Evolutionary conservation across 2,888 invertebrate genomes (phyloP).

Genomic region (Doris montereyensis): DNA sequence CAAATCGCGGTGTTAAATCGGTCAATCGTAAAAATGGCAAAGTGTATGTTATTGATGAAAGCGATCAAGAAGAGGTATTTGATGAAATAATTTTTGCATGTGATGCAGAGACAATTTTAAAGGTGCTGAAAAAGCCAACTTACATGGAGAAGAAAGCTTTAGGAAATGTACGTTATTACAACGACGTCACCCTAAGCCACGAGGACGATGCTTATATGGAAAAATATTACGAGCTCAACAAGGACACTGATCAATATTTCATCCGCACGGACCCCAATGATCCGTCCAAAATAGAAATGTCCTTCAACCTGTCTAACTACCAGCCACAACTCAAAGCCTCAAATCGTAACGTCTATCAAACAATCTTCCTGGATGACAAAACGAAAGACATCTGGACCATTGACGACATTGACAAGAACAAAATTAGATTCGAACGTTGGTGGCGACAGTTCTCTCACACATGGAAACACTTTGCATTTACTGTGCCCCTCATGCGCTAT

Average conservation of each 20-base stretch:
- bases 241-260: constrained; percentile 58
- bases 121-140: constrained; percentile 52
- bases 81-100: constrained; percentile 62
- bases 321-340: constrained; percentile 57
- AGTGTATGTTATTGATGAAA: constrained; percentile 52
- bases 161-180: constrained; percentile 60
- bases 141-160: constrained; percentile 55
- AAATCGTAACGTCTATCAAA: constrained; percentile 58
- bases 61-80: constrained; percentile 50
- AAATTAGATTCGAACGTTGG: constrained; percentile 55
- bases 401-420: constrained; percentile 52
- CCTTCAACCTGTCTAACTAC: constrained; percentile 62
- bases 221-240: constrained; percentile 57
- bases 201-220: constrained; percentile 62
- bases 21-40: constrained; percentile 46
- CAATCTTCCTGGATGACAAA: constrained; percentile 59
- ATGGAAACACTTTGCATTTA: constrained; percentile 63
- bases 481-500: constrained; percentile 59
- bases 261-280: constrained; percentile 55
- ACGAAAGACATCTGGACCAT: constrained; percentile 53
- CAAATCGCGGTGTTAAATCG: constrained; percentile 47
- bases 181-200: constrained; percentile 61
- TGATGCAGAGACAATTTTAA: constrained; percentile 61
- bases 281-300: constrained; percentile 62
- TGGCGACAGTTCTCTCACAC: constrained; percentile 65